Evolutionary conservation across 2,888 invertebrate species (phyloP), one percentile per base, ranked within the genome.

Genomic region (Andrena camellia): DNA sequence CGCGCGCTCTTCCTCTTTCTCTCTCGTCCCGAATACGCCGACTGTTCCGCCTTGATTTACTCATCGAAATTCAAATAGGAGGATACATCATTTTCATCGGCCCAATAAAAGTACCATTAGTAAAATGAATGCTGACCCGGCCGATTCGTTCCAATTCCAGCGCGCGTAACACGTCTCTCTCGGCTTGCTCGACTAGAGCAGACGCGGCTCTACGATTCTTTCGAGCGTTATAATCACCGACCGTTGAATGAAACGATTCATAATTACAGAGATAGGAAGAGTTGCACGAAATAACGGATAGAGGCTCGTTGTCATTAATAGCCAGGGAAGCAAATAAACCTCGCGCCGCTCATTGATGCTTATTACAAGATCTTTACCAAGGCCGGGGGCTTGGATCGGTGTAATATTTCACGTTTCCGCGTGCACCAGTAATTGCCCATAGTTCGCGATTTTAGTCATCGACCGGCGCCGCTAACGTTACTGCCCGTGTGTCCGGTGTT

Each of bases 351-450:
- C 86, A 89, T 90, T 88, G 88, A 90, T 90, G 88, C 90, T 90
- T 90, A 89, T 90, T 91, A 85, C 89, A 86, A 90, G 90, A 89
- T 89, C 87, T 79, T 87, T 87, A 85, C 81, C 85, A 89, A 88
- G 88, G 88, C 86, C 83, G 84, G 83, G 82, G 83, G 85, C 85
- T 82, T 84, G 84, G 77, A 79, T 85, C 86, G 87, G 78, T 87
- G 87, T 87, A 90, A 91, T 89, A 90, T 90, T 90, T 91, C 84
- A 90, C 86, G 84, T 85, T 83, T 84, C 85, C 79, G 59, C 83
- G 42, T 79, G 67, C 73, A 42, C 66, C 52, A 70, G 74, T 86
- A 87, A 84, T 84, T 84, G 77, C 85, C 82, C 23, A 78, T 85
- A 68, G 78, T 78, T 52, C 63, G 78, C 81, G 78, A 48, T 86